phyloP scores from a whole-genome alignment of 1,140 invertebrate genomes.

The Acromyrmex heyeri region DNA sequence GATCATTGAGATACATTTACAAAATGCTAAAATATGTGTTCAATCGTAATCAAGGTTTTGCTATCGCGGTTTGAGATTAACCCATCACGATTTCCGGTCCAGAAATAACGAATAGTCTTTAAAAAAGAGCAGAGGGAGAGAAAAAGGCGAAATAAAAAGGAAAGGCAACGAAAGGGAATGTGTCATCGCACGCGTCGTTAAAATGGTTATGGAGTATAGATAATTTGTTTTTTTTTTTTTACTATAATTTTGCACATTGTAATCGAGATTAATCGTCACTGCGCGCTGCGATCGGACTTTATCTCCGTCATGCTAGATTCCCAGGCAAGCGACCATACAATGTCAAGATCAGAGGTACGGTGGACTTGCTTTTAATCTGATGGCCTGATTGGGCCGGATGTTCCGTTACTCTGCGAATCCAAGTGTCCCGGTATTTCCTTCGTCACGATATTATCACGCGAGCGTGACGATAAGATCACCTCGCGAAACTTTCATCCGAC shows the following conservation, averaged over 20 bases:
- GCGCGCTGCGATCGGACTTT: neutral
- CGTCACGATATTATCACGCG: conserved; percentile 40
- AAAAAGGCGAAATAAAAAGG: neutral
- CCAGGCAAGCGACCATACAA: conserved; percentile 18
- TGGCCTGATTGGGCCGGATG: conserved; percentile 33
- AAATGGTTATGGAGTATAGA: neutral
- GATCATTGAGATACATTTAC: neutral
- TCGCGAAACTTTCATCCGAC: conserved; percentile 51
- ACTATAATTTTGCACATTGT: conserved; percentile 7
- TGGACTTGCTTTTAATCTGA: conserved; percentile 12
- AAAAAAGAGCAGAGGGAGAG: neutral
- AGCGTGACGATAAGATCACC: conserved; percentile 40
- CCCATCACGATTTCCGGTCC: conserved; percentile 25
- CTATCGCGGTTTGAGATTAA: conserved; percentile 25
- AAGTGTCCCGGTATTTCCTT: conserved; percentile 40
- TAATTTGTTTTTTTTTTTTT: neutral
- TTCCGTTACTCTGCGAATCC: conserved; percentile 39
- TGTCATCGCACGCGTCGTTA: neutral
- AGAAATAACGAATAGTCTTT: conserved; percentile 30
- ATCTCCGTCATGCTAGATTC: conserved; percentile 21
- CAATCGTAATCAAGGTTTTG: conserved; percentile 9
- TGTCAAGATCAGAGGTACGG: conserved; percentile 43
- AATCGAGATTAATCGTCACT: conserved; percentile 20
- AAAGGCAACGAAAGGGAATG: neutral
- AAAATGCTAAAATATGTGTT: conserved; percentile 1